Base-by-base conservation (phyloP, 92 coral and sea anemone species). In the Plumapathes pennacea region DNA sequence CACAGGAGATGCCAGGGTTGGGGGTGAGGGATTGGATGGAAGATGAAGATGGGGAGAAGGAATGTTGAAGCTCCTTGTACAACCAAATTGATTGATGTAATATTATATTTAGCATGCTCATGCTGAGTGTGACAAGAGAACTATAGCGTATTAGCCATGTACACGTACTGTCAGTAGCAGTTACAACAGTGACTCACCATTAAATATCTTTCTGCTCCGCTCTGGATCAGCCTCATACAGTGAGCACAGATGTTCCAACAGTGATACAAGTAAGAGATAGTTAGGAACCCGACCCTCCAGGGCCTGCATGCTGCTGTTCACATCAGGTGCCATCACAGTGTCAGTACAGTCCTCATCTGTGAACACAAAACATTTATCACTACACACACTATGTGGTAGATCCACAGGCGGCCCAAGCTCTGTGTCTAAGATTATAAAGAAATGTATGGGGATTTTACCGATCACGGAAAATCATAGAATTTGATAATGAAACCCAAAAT, bases 211-310 rank as follows among this genome's bases (percentile, higher is more conserved):
- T 44, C 50, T 64, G 70, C 96, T 74, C 26, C 79, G 74, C 36
- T 92, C 96, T 45, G 78, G 65, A 49, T 92, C 86, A 26, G 46
- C 68, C 64, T 84, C 96, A 24, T 92, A 84, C 30, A 92, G 49
- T 11, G 94, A 88, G 74, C 98, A 92, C 14, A 88, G 85, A 33
- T 84, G 94, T 63, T 92, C 89, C 44, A 92, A 69, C n/a, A 92
- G 63, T 2, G 98, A 89, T 15, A 89, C 89, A 36, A 92, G 67
- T 30, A 92, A 46, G 18, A 92, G 80, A 65, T 92, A 82, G 76
- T 92, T 92, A 31, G 98, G 98, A 22, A 92, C 90, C 20, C 96
- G 64, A 39, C 89, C 86, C 53, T 92, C 98, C 52, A 92, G 84
- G 40, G 98, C 89, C 66, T 89, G 91, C 31, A 85, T 74, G 64